These are phyloP conservation scores for Drosophila auraria DNA, from an alignment of 1,140 invertebrate genomes.

Conservation along the genomic window DNA sequence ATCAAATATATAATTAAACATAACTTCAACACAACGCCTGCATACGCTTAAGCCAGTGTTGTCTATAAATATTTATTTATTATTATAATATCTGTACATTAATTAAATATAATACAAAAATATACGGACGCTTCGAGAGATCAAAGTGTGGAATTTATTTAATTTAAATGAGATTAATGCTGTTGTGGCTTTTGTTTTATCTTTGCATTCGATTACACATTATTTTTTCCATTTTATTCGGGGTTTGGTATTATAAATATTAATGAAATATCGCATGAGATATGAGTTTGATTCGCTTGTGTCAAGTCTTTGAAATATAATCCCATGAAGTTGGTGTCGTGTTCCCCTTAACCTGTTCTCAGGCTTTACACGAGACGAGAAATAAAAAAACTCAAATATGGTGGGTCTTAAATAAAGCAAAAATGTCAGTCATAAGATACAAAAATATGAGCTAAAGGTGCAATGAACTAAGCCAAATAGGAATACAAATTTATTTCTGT, in stretches of 20 bases:
- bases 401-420: constrained; percentile 28
- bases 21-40: constrained; percentile 2
- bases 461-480: constrained; percentile 33
- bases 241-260: constrained; percentile 45
- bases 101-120: constrained; percentile 16
- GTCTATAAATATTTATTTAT: constrained; percentile 39
- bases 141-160: constrained; percentile 36
- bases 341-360: constrained; percentile 43
- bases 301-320: constrained; percentile 44
- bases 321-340: constrained; percentile 24
- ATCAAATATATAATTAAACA: constrained; percentile 15
- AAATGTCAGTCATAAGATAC: constrained; percentile 26
- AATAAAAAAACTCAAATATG: constrained; percentile 20
- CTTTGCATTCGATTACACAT: constrained; percentile 44
- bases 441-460: constrained; percentile 29
- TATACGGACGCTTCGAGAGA: constrained; percentile 15
- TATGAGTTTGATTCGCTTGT: constrained; percentile 41
- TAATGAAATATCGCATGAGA: constrained; percentile 39
- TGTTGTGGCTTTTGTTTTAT: constrained; percentile 10
- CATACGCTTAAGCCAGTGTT: constrained; percentile 10
- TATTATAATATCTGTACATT: constrained; percentile 17
- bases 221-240: constrained; percentile 3
- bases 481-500: constrained; percentile 10
- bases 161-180: constrained; percentile 44
- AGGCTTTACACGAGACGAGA: constrained; percentile 34